Conservation (phyloP, 1,140 invertebrate genomes). For the Leucophenga varia region DNA sequence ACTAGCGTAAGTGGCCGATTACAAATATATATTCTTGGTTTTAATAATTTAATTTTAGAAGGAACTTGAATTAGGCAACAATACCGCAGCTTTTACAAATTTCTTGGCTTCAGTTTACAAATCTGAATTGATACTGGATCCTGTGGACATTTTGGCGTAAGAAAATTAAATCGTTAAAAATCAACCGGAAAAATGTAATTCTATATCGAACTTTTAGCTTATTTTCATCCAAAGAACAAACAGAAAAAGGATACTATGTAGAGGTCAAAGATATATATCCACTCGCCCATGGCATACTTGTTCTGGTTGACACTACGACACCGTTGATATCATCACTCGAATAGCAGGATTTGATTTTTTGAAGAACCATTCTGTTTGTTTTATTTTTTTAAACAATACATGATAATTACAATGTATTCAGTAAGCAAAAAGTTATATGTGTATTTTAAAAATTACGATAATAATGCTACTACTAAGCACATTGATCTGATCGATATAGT, state of each 20-base stretch:
- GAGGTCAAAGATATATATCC: constrained; percentile 62
- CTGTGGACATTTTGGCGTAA: constrained; percentile 61
- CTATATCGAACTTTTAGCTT: constrained; percentile 51
- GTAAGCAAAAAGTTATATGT: too few relatives aligned
- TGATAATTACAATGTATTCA: too few relatives aligned
- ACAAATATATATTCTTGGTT: constrained; percentile 15
- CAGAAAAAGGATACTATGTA: constrained; percentile 61
- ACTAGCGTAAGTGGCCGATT: constrained; percentile 6
- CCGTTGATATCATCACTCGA: constrained; percentile 57
- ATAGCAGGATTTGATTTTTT: too few relatives aligned
- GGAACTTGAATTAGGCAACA: constrained; percentile 45
- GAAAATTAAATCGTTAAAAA: constrained; percentile 17
- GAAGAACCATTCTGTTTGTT: too few relatives aligned
- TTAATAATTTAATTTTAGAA: constrained; percentile 4
- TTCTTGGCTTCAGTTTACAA: constrained; percentile 55
- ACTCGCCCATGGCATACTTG: constrained; percentile 63
- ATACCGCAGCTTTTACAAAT: constrained; percentile 52
- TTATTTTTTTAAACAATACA: too few relatives aligned
- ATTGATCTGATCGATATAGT: too few relatives aligned
- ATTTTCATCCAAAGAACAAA: constrained; percentile 63
- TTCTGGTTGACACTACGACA: constrained; percentile 67
- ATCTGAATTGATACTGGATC: constrained; percentile 58
- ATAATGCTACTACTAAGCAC: too few relatives aligned
- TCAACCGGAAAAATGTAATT: background rate
- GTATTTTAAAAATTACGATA: too few relatives aligned